A percentile compares a stretch with the other conserved stretches of the same genome.
These are phyloP conservation scores for Schlechtendalia chinensis DNA, from an alignment of 1,140 invertebrate genomes.

Conservation along the genomic window DNA sequence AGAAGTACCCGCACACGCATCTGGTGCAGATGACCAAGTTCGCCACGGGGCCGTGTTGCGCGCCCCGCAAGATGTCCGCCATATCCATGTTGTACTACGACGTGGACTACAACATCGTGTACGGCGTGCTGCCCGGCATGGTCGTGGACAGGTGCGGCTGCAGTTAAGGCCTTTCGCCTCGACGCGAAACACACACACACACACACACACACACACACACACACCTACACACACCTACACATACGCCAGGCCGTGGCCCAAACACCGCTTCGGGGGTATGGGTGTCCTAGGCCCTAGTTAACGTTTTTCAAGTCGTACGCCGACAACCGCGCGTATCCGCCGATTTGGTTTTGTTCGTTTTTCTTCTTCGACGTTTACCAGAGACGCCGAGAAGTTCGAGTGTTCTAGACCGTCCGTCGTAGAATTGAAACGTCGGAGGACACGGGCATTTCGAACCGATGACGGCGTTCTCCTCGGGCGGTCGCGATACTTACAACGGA, in stretches of 20 bases:
- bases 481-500: no score
- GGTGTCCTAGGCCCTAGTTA: no score
- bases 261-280: no score
- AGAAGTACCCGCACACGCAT: conserved; percentile 84
- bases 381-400: no score
- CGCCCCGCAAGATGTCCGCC: conserved; percentile 81
- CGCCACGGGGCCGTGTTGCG: conserved; percentile 81
- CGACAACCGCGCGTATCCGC: no score
- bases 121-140: conserved; percentile 86
- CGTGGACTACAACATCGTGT: conserved; percentile 81
- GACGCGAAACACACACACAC: background rate
- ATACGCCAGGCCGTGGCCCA: background rate
- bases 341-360: no score
- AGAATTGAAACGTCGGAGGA: no score
- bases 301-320: no score
- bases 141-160: conserved; percentile 90
- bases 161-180: conserved; percentile 48
- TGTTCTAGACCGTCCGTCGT: no score
- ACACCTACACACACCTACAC: background rate
- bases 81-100: conserved; percentile 94
- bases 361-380: no score
- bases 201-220: background rate
- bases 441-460: no score
- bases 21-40: conserved; percentile 70
- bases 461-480: no score